Conservation (phyloP, 2,797 vertebrate genomes). For the Etheostoma perlongum region DNA sequence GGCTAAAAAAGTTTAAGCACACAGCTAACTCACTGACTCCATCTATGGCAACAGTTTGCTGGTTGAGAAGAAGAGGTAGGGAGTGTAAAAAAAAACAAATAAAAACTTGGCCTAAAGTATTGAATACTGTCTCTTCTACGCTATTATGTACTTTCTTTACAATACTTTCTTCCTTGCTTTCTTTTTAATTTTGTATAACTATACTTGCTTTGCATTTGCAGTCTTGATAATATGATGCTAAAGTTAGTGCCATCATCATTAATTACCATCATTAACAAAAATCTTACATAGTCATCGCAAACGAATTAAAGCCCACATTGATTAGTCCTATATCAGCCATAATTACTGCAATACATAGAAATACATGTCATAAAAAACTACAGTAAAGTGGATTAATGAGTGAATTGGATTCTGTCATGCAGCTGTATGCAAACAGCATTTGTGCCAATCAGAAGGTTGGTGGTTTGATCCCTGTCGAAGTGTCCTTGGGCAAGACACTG, state of each 20-base stretch:
- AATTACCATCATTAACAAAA: conserved; percentile 16
- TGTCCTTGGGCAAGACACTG: too few relatives aligned
- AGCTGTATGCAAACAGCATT: conserved; percentile 6
- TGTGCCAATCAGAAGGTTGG: background rate
- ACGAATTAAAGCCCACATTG: background rate
- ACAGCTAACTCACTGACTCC: too few relatives aligned
- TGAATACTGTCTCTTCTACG: background rate
- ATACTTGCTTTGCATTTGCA: background rate
- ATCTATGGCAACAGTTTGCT: too few relatives aligned
- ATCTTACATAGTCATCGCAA: conserved; percentile 1
- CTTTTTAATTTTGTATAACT: background rate
- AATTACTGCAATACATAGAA: background rate
- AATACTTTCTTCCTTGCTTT: too few relatives aligned
- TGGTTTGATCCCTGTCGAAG: too few relatives aligned
- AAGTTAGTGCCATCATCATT: background rate
- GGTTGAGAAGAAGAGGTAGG: too few relatives aligned
- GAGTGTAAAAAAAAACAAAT: too few relatives aligned
- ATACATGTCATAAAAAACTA: conserved; percentile 1
- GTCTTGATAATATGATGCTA: background rate
- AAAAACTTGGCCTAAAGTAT: background rate
- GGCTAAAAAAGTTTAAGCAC: too few relatives aligned
- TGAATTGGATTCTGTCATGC: background rate
- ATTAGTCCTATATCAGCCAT: background rate
- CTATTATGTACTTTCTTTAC: background rate
- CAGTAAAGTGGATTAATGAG: background rate